These are phyloP conservation scores for Saguinus imperator DNA, from an alignment of 2,113 vertebrate species.

Conservation along the genomic window DNA sequence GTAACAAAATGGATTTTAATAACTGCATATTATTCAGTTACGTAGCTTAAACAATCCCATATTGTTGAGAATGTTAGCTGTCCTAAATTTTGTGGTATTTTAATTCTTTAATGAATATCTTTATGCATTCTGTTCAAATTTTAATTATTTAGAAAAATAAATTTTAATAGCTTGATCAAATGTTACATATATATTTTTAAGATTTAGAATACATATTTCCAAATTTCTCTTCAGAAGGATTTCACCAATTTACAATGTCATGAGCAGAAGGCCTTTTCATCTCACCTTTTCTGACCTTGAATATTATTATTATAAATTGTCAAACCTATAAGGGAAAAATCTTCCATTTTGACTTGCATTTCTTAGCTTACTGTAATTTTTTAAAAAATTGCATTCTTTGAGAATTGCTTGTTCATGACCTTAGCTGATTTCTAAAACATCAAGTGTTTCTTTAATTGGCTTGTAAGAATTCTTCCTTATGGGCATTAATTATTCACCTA, in stretches of 20 bases:
- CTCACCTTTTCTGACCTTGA: neutral
- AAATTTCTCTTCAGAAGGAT: neutral
- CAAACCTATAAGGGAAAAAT: neutral
- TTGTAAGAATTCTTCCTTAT: neutral
- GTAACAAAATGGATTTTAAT: neutral
- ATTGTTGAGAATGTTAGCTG: neutral
- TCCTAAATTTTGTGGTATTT: neutral
- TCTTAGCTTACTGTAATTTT: neutral
- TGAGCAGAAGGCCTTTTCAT: neutral
- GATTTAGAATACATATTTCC: neutral
- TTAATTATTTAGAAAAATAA: neutral
- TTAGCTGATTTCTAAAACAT: neutral
- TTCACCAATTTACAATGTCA: neutral
- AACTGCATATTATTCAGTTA: neutral
- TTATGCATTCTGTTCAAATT: neutral
- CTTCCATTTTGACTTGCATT: constrained; percentile 27
- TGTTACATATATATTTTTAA: neutral
- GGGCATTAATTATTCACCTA: neutral
- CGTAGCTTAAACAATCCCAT: neutral
- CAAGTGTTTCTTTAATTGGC: neutral
- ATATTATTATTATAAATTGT: constrained; percentile 27
- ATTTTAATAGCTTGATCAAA: neutral
- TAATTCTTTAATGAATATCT: neutral
- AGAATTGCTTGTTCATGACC: neutral
- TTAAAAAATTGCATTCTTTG: neutral